A percentile compares a stretch with the other conserved stretches of the same genome.
These are phyloP conservation scores for Drosophila ambigua DNA, from an alignment of 1,140 invertebrate genomes.

Conservation along the genomic window DNA sequence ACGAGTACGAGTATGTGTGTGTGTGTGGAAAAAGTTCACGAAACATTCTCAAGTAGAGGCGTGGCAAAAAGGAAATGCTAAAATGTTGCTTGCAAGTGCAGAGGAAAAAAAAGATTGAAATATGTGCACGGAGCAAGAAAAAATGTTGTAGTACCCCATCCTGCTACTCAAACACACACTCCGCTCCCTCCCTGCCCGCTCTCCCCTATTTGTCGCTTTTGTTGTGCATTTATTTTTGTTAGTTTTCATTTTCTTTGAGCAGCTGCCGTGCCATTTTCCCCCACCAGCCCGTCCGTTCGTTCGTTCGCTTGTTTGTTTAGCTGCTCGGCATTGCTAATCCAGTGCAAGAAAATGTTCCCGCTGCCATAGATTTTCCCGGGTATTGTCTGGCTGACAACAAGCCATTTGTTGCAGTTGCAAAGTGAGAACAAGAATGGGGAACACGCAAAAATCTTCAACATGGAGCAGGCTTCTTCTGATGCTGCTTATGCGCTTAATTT, in stretches of 20 bases:
- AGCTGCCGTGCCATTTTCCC: conserved; percentile 56
- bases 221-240: conserved; percentile 67
- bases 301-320: conserved; percentile 11
- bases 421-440: conserved; percentile 28
- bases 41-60: conserved; percentile 48
- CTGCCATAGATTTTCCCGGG: conserved; percentile 60
- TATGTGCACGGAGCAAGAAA: conserved; percentile 51
- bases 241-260: conserved; percentile 72
- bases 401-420: conserved; percentile 57
- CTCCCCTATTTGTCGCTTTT: conserved; percentile 17
- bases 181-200: not conserved
- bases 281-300: not conserved
- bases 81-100: conserved; percentile 40
- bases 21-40: conserved; percentile 41
- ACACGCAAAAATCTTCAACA: conserved; percentile 22
- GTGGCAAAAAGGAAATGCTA: conserved; percentile 36
- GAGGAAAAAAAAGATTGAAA: conserved; percentile 54
- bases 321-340: conserved; percentile 66
- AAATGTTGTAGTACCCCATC: conserved; percentile 8
- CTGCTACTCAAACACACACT: not conserved
- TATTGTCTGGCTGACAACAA: conserved; percentile 61
- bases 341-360: conserved; percentile 51
- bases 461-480: conserved; percentile 32
- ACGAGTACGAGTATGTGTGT: not conserved
- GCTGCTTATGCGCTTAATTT: conserved; percentile 58